A percentile compares a stretch with the other conserved stretches of the same genome.
Evolutionary conservation across 2,113 vertebrate species (phyloP).

Genomic region (Falco punctatus): DNA sequence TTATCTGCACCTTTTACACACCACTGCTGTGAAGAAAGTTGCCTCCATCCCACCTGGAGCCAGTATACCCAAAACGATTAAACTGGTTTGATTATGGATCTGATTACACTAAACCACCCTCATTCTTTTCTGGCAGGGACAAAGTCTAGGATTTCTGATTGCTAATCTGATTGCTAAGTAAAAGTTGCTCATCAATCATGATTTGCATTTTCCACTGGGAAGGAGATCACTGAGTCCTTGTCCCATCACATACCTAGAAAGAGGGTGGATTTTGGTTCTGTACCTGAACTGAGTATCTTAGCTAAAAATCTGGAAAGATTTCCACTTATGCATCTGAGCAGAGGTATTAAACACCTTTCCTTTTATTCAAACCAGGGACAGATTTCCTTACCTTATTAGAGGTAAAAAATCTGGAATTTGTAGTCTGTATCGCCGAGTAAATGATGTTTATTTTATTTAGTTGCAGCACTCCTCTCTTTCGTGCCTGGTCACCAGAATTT

Average conservation of each 20-base stretch:
- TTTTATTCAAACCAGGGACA: neutral
- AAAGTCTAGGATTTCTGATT: neutral
- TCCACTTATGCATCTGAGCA: neutral
- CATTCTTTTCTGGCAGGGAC: neutral
- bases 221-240: neutral
- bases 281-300: neutral
- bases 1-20: neutral
- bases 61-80: neutral
- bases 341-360: neutral
- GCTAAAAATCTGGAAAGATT: neutral
- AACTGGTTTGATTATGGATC: neutral
- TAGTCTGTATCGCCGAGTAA: neutral
- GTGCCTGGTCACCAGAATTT: neutral
- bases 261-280: neutral
- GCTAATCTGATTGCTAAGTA: neutral
- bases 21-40: neutral
- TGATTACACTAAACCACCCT: neutral
- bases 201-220: neutral
- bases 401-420: neutral
- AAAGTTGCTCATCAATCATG: neutral
- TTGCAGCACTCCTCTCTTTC: neutral
- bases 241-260: rapidly evolving
- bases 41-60: neutral
- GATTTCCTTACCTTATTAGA: neutral
- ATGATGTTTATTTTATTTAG: neutral